Base-by-base conservation (phyloP, 2,113 vertebrate species). In the Pyxicephalus adspersus region DNA sequence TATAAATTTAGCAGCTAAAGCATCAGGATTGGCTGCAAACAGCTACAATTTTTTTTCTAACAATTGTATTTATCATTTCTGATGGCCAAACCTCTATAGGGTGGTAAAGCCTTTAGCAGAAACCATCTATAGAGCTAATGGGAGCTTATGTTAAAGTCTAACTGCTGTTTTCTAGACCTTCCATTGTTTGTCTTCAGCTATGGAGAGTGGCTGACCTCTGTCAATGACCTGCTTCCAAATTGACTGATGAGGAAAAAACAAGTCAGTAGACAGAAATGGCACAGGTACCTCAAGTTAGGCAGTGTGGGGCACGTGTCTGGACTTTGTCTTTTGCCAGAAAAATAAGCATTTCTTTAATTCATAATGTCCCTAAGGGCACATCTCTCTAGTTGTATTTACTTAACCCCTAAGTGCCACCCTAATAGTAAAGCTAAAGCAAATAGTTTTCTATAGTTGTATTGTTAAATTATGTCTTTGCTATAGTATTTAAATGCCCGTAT, bases 231-330 rank as follows among this genome's bases (percentile, higher is more conserved):
- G 23, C 64, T 84, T 68, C 61, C 52, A 61, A 71, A 71, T 57
- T 81, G 83, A 84, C 78, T 81, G 60, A 81, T 84, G 83, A 77
- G 83, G 55, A 81, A 84, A 81, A 77, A 81, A 77, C 78, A 81
- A 68, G 58, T 55, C 78, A 76, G 64, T 65, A 70, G 81, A 76
- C 64, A 76, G 74, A 66, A 83, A 66, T 60, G 81, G 64, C 58
- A 50, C 73, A 70, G 38, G 74, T 73, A 71, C 25, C 8, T 51
- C 64, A 52, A 52, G 72, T 61, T 83, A 76, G 54, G 20, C 73
- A 65, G 64, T 34, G 20, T 58, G 50, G 71, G 78, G 26, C 80
- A 75, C 72, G 52, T 58, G 55, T 83, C 81, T 83, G 81, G 81
- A 77, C 50, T 77, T 31, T 70, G 73, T 83, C 73, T 76, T 5